These are phyloP conservation scores for Omphaloscelis lunosa DNA, from an alignment of 2,888 invertebrate genomes.

Conservation along the genomic window DNA sequence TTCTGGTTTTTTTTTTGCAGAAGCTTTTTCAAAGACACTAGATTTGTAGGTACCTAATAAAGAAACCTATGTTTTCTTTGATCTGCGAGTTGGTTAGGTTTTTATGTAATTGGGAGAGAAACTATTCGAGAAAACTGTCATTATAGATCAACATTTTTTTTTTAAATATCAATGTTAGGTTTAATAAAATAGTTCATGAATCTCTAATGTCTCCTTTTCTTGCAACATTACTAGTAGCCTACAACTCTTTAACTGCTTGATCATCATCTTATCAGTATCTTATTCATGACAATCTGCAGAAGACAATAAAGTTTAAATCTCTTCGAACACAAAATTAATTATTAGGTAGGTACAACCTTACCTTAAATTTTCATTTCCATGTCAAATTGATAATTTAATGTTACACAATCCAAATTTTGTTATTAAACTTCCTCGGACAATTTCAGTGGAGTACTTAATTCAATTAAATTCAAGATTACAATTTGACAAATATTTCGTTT, in stretches of 20 bases:
- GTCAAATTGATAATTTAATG: conserved; percentile 40
- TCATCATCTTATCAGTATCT: neutral
- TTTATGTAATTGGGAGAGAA: neutral
- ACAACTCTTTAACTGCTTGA: neutral
- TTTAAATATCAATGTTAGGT: neutral
- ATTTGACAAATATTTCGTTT: conserved; percentile 50
- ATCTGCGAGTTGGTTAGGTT: neutral
- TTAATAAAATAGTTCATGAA: neutral
- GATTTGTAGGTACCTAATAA: neutral
- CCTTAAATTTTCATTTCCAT: conserved; percentile 12
- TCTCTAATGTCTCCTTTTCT: neutral
- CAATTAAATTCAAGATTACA: conserved; percentile 52
- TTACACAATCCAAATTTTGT: conserved; percentile 37
- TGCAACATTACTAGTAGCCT: too few relatives aligned
- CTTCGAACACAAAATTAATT: conserved; percentile 10
- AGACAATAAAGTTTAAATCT: neutral
- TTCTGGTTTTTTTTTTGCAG: conserved; percentile 2
- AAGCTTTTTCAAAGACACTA: neutral
- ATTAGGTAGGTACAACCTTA: neutral
- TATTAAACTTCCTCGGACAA: conserved; percentile 37
- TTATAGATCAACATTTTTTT: neutral
- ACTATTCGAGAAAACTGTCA: neutral
- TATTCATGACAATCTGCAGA: neutral
- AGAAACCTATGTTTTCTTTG: conserved; percentile 7
- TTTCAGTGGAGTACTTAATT: conserved; percentile 54